phyloP scores from a whole-genome alignment of 2,113 vertebrate species.

The Oenanthe melanoleuca region DNA sequence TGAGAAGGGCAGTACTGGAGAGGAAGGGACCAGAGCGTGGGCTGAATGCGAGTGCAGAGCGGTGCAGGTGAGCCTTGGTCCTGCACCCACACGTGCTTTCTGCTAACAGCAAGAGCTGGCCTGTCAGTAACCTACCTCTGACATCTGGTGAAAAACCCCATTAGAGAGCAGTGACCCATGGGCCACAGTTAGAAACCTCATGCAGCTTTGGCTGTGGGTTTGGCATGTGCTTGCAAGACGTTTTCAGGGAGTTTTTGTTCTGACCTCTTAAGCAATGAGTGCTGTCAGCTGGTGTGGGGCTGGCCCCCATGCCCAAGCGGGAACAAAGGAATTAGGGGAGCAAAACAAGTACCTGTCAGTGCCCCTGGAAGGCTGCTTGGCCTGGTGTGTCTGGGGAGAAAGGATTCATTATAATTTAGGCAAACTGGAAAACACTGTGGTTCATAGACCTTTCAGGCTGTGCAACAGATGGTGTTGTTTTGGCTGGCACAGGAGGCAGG shows the following conservation, averaged over 20 bases:
- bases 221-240: background rate
- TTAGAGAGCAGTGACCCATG: background rate
- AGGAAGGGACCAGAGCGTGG: background rate
- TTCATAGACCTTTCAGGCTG: background rate
- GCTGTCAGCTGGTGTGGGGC: background rate
- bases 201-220: background rate
- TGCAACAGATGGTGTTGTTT: constrained; percentile 41
- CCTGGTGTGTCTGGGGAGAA: background rate
- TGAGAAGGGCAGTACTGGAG: background rate
- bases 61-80: background rate
- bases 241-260: background rate
- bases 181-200: background rate
- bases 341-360: background rate
- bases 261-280: background rate
- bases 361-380: background rate
- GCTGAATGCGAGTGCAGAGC: background rate
- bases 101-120: background rate
- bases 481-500: constrained; percentile 22
- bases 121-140: background rate
- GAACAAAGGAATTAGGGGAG: background rate
- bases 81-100: fast-evolving
- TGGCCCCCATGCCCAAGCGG: background rate
- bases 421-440: background rate
- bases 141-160: background rate
- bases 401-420: constrained; percentile 28